These are phyloP conservation scores for Ailuropoda melanoleuca DNA, from an alignment of 2,113 vertebrate species.

Conservation along the genomic window DNA sequence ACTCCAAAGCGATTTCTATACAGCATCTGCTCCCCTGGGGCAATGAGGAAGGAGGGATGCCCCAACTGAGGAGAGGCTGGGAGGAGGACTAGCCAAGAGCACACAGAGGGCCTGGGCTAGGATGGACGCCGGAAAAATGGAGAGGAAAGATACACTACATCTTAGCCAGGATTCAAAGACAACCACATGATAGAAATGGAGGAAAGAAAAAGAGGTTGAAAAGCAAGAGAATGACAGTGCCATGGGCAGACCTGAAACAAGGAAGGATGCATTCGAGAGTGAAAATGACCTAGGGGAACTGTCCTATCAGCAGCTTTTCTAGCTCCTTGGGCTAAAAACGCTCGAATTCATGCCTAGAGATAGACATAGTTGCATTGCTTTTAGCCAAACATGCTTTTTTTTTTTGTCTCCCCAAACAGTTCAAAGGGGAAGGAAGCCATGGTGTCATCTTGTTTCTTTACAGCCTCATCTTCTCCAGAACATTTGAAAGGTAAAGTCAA, in stretches of 20 bases:
- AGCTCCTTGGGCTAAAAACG: background rate
- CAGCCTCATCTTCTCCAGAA: conserved; percentile 92
- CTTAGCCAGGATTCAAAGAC: background rate
- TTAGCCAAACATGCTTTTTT: background rate
- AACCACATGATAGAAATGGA: background rate
- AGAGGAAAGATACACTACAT: background rate
- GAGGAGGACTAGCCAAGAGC: background rate
- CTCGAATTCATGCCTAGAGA: background rate
- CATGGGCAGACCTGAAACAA: background rate
- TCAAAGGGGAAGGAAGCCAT: conserved; percentile 86
- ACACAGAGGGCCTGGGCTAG: background rate
- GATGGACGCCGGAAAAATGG: background rate
- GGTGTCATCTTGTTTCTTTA: conserved; percentile 93
- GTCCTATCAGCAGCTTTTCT: background rate
- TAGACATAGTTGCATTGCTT: background rate
- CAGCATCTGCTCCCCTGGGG: background rate
- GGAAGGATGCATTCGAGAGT: background rate
- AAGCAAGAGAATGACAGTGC: background rate
- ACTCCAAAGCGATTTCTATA: background rate
- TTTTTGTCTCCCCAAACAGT: conserved; percentile 79
- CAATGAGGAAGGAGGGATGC: background rate
- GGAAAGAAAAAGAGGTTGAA: background rate
- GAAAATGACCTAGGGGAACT: background rate
- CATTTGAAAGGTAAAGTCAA: conserved; percentile 86
- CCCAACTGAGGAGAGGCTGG: background rate